Conservation (phyloP, 2,113 vertebrate species). For the Thalassarche chlororhynchos region DNA sequence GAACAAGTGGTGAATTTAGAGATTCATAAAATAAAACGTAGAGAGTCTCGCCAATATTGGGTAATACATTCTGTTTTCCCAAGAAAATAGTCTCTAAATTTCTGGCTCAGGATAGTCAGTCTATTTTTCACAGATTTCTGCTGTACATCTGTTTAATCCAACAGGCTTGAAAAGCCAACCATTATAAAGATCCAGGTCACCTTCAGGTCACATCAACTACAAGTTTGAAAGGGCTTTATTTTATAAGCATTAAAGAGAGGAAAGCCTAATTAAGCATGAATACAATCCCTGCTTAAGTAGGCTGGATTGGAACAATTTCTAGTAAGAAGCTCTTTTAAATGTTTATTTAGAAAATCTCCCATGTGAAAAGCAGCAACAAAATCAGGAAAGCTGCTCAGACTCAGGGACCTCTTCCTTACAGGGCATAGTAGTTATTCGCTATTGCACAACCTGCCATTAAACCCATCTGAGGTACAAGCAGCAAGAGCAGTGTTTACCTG, state of each 20-base stretch:
- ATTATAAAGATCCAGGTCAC: conserved; percentile 48
- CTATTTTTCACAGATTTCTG: conserved; percentile 43
- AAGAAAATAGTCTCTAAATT: neutral
- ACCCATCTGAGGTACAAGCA: neutral
- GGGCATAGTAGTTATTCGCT: neutral
- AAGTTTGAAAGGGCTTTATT: conserved; percentile 64
- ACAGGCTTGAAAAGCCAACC: conserved; percentile 52
- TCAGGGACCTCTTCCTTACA: neutral
- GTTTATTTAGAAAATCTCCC: conserved; percentile 58
- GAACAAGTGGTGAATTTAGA: neutral
- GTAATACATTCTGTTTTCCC: neutral
- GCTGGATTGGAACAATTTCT: conserved; percentile 28
- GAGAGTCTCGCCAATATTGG: neutral
- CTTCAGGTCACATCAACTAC: conserved; percentile 47
- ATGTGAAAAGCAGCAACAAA: conserved; percentile 6
- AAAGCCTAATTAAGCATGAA: conserved; percentile 64
- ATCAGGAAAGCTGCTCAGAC: neutral
- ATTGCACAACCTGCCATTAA: neutral
- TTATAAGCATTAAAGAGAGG: conserved; percentile 46
- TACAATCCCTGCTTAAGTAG: conserved; percentile 44
- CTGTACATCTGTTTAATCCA: conserved; percentile 39
- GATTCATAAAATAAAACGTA: neutral
- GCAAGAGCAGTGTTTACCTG: neutral
- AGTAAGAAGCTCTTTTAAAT: conserved; percentile 45
- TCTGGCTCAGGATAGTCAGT: neutral